Base-by-base conservation (phyloP, 2,888 invertebrate genomes). In the Deilephila elpenor region DNA sequence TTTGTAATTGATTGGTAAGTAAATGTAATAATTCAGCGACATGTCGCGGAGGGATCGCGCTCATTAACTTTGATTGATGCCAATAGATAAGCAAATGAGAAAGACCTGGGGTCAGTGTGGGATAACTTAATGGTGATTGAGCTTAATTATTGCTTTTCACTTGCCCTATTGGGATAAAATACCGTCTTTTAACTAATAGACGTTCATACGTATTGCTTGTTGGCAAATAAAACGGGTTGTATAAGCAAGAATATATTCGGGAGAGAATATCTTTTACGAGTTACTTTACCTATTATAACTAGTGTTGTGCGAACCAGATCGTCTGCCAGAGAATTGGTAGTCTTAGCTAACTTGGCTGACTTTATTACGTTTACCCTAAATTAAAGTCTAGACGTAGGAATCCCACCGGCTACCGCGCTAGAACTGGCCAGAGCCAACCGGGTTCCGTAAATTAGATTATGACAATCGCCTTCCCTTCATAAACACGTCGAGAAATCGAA, bases 401-500 rank as follows among this genome's bases (percentile, higher is more conserved):
- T 64, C 44, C 20, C 51, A 62, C 34, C 62, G 25, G 25, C 44
- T 67, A 25, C 25, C 20, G 44, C 44, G 51, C 14, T 44, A 20
- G 67, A 67, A 44, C 67, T 20, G 67, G 20, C 25, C 44, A 25
- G 44, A 14, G 14, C 25, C 44, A 44, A 67, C 44, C 67, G 67
- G 67, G 67, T 67, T 67, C 67, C 51, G 67, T 67, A 51, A 51
- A 67, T 67, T 67, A 67, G 67, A 67, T 51, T 67, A 67, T 67
- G 67, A 85, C 84, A 86, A 85, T 80, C 79, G 77, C 79, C 82
- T 80, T 83, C 86, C 83, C 82, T 80, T 79, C 83, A 85, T 86
- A 89, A 90, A 90, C 84, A 84, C 76, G 88, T 86, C 87, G 86
- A 87, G 87, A 88, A 88, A 89, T 88, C 87, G 85, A 88, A 89